Conservation (phyloP, 2,797 vertebrate species). For the Lutjanus argentimaculatus region DNA sequence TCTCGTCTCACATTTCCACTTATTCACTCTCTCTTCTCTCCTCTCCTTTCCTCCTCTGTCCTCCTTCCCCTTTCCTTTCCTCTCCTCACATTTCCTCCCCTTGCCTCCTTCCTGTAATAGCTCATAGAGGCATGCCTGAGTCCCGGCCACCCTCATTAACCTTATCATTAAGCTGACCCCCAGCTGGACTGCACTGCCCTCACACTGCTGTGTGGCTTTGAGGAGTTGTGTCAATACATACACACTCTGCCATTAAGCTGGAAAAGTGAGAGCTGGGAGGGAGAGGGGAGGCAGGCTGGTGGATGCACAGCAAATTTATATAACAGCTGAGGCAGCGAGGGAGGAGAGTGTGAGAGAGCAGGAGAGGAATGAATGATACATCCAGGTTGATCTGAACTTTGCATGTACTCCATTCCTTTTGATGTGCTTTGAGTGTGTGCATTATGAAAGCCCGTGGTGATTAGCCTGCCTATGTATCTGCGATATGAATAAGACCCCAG, state of each 20-base stretch:
- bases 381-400: slow-evolving; percentile 76
- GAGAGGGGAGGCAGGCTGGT: slow-evolving; percentile 32
- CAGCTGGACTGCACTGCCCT: slow-evolving; percentile 64
- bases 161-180: slow-evolving; percentile 76
- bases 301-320: slow-evolving; percentile 69
- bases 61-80: background rate
- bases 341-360: slow-evolving; percentile 41
- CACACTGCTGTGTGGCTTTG: slow-evolving; percentile 61
- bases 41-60: background rate
- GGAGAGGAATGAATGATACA: slow-evolving; percentile 71
- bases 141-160: slow-evolving; percentile 79
- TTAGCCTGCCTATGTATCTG: slow-evolving; percentile 66
- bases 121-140: slow-evolving; percentile 72
- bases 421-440: slow-evolving; percentile 69
- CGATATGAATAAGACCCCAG: slow-evolving; percentile 65
- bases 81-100: slow-evolving; percentile 27
- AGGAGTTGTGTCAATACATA: slow-evolving; percentile 80
- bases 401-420: slow-evolving; percentile 70
- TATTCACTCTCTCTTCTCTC: background rate
- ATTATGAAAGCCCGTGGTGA: slow-evolving; percentile 67
- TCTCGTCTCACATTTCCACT: background rate
- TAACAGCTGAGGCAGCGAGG: slow-evolving; percentile 59
- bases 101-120: slow-evolving; percentile 53
- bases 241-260: slow-evolving; percentile 70
- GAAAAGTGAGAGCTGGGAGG: slow-evolving; percentile 33